Base-by-base conservation (phyloP, 2,113 vertebrate genomes). In the Oncorhynchus kisutch region DNA sequence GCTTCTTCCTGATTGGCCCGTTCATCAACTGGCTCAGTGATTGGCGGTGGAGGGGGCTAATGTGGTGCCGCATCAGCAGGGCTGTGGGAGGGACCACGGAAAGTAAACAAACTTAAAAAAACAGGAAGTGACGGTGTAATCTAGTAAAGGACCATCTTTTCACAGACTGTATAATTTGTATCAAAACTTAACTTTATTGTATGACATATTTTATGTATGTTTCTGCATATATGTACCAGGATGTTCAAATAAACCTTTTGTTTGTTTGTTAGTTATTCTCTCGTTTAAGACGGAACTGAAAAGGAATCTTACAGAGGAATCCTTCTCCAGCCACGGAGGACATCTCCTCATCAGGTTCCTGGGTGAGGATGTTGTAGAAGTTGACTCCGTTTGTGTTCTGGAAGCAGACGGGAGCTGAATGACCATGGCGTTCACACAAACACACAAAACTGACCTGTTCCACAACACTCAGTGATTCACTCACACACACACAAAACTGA, bases 361-460 rank as follows among this genome's bases (percentile, higher is more conserved):
- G 94, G 45, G 92, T 94, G 82, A 99, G 92, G 88, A 99, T 98
- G 91, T 99, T 99, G 86, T 99, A 99, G 83, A 99, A 99, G 87
- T 98, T 99, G 62, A 99, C 98, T 1, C 95, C 94, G 13, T 99
- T 95, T 22, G 97, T 96, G 88, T 97, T 96, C 98, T 99, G 91
- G 75, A 87, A 92, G n/a, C 9, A 64, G 6, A 62, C 11, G 13
- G 16, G 13, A 64, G 6, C 9, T 70, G 25, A 62, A 68, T 24
- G 13, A 65, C 18, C 51, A 57, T 18, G 39, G 14, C 3, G 69
- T 22, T 67, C 13, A 72, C 34, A 54, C 14, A 6, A 16, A 69
- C 65, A 27, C 57, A 7, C 6, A 54, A 13, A 60, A 81, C 91
- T 79, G 62, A 97, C 97, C 95, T 94, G 82, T 84, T 98, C 96